Evolutionary conservation across 1,140 invertebrate genomes (phyloP).

Genomic region (Acarapis woodi): DNA sequence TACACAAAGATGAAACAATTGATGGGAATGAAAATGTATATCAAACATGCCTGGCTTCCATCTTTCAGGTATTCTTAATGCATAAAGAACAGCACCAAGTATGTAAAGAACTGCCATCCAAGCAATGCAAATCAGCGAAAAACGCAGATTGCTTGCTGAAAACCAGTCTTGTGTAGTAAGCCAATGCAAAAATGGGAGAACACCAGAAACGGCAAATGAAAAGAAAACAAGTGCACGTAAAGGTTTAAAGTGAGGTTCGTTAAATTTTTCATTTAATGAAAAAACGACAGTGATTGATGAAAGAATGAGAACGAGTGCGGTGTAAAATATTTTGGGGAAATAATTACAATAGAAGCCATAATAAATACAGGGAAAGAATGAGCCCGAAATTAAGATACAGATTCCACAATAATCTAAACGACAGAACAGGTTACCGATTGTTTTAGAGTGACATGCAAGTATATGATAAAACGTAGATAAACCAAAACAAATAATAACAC

Average conservation of each 20-base stretch:
- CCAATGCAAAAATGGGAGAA: constrained; percentile 39
- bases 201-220: constrained; percentile 75
- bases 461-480: constrained; percentile 95
- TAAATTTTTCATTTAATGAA: constrained; percentile 89
- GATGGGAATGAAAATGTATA: constrained; percentile 34
- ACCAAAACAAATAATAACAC: constrained; percentile 87
- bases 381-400: constrained; percentile 85
- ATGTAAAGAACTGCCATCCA: constrained; percentile 88
- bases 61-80: constrained; percentile 72
- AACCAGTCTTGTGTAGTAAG: constrained; percentile 23
- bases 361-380: constrained; percentile 97
- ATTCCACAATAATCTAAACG: constrained; percentile 96
- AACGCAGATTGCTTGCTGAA: constrained; percentile 18
- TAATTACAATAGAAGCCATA: constrained; percentile 84
- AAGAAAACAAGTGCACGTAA: constrained; percentile 71
- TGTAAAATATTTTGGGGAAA: constrained; percentile 53
- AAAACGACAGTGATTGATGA: constrained; percentile 80
- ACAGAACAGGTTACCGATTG: constrained; percentile 79
- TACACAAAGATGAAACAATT: constrained; percentile 91
- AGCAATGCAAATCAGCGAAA: constrained; percentile 24
- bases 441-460: constrained; percentile 83
- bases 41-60: constrained; percentile 99
- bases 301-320: constrained; percentile 62
- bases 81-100: constrained; percentile 74
- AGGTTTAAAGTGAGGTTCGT: constrained; percentile 61